Evolutionary conservation across 2,113 vertebrate species (phyloP).

Genomic region (Periophthalmodon schlosseri): DNA sequence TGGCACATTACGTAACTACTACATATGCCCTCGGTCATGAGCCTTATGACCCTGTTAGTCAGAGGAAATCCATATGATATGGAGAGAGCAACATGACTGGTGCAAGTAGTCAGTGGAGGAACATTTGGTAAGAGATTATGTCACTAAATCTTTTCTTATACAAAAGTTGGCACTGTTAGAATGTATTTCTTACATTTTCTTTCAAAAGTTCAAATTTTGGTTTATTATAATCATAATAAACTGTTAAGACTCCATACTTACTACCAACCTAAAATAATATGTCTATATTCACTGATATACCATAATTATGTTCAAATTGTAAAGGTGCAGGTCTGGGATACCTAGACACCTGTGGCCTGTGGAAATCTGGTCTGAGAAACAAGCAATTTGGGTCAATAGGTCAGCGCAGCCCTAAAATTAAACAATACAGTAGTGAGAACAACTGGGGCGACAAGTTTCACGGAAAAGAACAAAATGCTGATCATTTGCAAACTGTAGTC

Average conservation of each 20-base stretch:
- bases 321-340: neutral
- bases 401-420: neutral
- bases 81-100: constrained; percentile 3
- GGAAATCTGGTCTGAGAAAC: neutral
- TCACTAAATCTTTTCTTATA: constrained; percentile 26
- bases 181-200: neutral
- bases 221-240: neutral
- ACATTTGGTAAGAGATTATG: neutral
- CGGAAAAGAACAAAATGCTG: constrained; percentile 26
- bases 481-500: constrained; percentile 24
- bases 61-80: constrained; percentile 12
- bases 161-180: neutral
- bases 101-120: neutral
- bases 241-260: neutral
- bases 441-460: constrained; percentile 17
- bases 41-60: constrained; percentile 20
- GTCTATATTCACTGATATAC: no score
- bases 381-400: neutral
- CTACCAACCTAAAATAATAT: neutral
- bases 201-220: neutral
- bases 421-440: neutral
- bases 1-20: constrained; percentile 6
- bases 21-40: constrained; percentile 5
- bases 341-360: neutral
- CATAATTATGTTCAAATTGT: neutral